phyloP scores from a whole-genome alignment of 2,888 invertebrate genomes.

The Sympetrum striolatum region DNA sequence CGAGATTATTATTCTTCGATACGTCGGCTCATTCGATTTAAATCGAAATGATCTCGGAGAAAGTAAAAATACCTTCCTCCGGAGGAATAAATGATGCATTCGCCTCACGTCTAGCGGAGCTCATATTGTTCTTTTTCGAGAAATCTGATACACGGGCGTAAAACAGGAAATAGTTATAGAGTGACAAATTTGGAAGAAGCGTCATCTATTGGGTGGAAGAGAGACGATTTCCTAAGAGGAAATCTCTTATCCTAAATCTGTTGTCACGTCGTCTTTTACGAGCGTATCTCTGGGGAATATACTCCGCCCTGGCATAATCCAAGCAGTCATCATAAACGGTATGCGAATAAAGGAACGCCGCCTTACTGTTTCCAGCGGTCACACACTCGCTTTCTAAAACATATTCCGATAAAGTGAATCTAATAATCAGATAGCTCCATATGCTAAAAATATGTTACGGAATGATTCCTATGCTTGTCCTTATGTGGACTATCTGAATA shows the following conservation, averaged over 20 bases:
- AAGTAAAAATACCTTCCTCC: background rate
- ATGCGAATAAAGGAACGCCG: background rate
- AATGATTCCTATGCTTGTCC: too few relatives aligned
- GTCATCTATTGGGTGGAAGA: background rate
- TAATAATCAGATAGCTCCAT: too few relatives aligned
- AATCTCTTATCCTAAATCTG: slow-evolving; percentile 23
- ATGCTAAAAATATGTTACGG: too few relatives aligned
- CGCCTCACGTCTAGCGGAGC: background rate
- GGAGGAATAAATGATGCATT: background rate
- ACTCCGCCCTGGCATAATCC: background rate
- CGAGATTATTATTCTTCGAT: too few relatives aligned
- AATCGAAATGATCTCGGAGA: background rate
- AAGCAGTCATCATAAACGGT: background rate
- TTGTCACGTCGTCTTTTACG: slow-evolving; percentile 27
- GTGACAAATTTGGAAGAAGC: slow-evolving; percentile 28
- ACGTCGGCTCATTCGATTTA: background rate
- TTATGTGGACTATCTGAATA: too few relatives aligned
- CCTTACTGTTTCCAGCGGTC: background rate
- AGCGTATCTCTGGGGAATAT: background rate
- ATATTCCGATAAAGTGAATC: too few relatives aligned
- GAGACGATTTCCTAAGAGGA: slow-evolving; percentile 27
- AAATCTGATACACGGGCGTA: background rate
- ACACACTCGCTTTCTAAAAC: too few relatives aligned
- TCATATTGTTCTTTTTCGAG: background rate
- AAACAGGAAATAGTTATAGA: slow-evolving; percentile 37